Base-by-base conservation (phyloP, 1,140 invertebrate species). In the Eciton burchellii region DNA sequence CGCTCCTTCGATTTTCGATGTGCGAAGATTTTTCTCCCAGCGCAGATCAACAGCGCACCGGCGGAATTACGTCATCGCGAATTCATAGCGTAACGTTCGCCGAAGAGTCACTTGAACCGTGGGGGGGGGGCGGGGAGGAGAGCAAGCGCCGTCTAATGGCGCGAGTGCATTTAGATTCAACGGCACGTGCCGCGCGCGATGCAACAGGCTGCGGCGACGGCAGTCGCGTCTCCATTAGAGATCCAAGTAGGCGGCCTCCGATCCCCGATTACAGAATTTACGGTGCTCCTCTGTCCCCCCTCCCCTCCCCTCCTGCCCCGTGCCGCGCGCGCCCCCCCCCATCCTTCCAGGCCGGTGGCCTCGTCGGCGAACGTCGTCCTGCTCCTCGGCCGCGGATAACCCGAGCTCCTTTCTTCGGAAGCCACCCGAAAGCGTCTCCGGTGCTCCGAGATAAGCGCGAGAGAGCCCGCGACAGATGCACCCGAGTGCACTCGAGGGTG, bases 201-300 rank as follows among this genome's bases (percentile, higher is more conserved):
- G 91, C 92, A 93, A 92, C 92, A 93, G 92, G 92, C 91, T 63
- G 65, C 70, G 82, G 81, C 79, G 81, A 76, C 81, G 35, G 6
- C 35, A 52, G 83, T 76, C 70, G 84, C 82, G 74, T 86, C 88
- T 91, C 90, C 84, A 89, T 92, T 89, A 89, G 88, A 91, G 91
- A 91, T 90, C 86, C 88, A 90, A 91, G 88, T 90, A 89, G 65
- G 62, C 56, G n/a, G 65, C 59, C 66, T 19, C 74, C 21, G 26
- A 49, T 19, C 45, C 26, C 66, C 26, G 24, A 41, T 60, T 85
- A 72, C 66, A 63, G n/a, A 49, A 59, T 59, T 83, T 76, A 19
- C 76, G 29, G 70, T 71, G 56, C 49, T 29, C 71, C 47, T 66
- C 19, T 54, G 12, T 19, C 56, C 21, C 41, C 9, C 12, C 65